phyloP scores from a whole-genome alignment of 2,113 vertebrate genomes.

The Indicator maculatus region DNA sequence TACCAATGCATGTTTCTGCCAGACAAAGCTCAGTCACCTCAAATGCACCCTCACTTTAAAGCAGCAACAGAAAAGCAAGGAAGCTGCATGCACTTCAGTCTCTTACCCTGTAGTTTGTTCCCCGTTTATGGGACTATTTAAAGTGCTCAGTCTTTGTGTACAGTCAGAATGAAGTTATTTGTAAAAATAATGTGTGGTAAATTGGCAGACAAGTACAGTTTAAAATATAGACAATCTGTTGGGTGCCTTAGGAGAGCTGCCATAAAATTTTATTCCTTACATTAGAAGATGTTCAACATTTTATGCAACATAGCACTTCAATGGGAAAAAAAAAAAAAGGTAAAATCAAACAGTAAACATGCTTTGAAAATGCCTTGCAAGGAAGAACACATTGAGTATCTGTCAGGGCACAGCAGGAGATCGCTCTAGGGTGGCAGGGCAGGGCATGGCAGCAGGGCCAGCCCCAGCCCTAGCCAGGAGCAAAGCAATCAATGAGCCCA shows the following conservation, averaged over 20 bases:
- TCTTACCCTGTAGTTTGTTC: neutral
- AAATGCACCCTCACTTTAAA: neutral
- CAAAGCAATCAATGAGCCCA: neutral
- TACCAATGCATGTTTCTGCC: neutral
- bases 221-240: slow-evolving; percentile 71
- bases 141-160: slow-evolving; percentile 59
- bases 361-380: neutral
- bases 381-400: neutral
- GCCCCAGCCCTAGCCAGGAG: neutral
- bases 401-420: neutral
- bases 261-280: slow-evolving; percentile 56
- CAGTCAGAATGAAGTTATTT: slow-evolving; percentile 61
- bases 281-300: slow-evolving; percentile 48
- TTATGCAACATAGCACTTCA: slow-evolving; percentile 31
- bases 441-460: rapidly evolving
- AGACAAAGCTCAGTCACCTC: neutral
- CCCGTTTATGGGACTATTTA: slow-evolving; percentile 17
- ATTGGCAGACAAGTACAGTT: slow-evolving; percentile 65
- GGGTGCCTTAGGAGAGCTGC: slow-evolving; percentile 49
- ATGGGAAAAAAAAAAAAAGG: slow-evolving; percentile 1
- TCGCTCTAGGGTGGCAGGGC: rapidly evolving
- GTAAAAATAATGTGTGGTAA: slow-evolving; percentile 66
- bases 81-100: neutral
- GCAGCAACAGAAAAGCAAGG: neutral
- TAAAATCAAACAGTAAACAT: neutral